phyloP scores from a whole-genome alignment of 1,140 invertebrate species.

The Lineus longissimus region DNA sequence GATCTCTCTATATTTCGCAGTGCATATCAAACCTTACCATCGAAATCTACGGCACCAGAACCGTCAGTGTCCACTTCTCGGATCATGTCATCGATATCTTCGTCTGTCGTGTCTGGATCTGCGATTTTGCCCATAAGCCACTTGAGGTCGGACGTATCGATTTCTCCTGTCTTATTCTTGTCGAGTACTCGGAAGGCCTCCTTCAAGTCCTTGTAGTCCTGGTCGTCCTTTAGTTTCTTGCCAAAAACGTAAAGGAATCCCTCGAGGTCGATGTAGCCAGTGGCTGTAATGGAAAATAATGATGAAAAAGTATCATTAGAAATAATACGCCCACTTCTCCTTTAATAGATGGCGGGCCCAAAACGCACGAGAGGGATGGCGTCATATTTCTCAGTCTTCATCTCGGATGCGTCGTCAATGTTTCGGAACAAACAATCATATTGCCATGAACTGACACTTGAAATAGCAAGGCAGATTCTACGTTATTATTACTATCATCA shows the following conservation, averaged over 20 bases:
- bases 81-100: conserved; percentile 56
- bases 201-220: conserved; percentile 53
- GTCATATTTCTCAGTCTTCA: too few species aligned
- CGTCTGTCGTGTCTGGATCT: conserved; percentile 50
- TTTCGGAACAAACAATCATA: too few species aligned
- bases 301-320: conserved; percentile 1
- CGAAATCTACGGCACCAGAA: conserved; percentile 55
- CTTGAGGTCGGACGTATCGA: conserved; percentile 47
- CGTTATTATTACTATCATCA: too few species aligned
- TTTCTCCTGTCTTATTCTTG: conserved; percentile 52
- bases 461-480: too few species aligned
- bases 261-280: conserved; percentile 45
- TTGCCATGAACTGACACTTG: too few species aligned
- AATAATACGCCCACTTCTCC: conserved; percentile 6
- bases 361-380: too few species aligned
- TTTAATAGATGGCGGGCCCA: background rate
- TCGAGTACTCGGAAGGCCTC: conserved; percentile 55
- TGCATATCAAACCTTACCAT: conserved; percentile 38
- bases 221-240: conserved; percentile 49
- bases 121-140: conserved; percentile 52
- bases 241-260: conserved; percentile 49
- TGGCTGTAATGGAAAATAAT: conserved; percentile 33
- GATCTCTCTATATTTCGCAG: background rate
- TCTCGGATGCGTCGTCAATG: too few species aligned
- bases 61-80: conserved; percentile 54